A percentile compares a stretch with the other conserved stretches of the same genome.
phyloP scores from a whole-genome alignment of 64 coral and sea anemone genomes.

The Catalaphyllia jardinei region DNA sequence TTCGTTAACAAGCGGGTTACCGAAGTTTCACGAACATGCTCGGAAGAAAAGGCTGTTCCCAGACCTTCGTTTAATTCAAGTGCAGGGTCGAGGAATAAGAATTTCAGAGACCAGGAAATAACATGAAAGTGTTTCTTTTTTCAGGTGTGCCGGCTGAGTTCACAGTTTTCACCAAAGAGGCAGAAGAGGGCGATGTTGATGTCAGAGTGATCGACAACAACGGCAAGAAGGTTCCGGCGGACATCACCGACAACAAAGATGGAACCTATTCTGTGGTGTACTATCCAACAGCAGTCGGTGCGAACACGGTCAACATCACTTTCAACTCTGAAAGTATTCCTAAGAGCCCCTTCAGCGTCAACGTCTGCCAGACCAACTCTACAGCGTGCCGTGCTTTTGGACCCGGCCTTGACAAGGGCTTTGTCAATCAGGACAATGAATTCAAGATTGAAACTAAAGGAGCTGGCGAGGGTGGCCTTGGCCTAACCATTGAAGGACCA shows the following conservation, averaged over 20 bases:
- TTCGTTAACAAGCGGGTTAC: neutral
- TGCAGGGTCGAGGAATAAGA: neutral
- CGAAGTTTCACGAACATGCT: neutral
- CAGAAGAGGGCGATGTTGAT: constrained; percentile 85
- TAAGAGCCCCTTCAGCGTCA: constrained; percentile 91
- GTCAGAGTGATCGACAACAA: constrained; percentile 76
- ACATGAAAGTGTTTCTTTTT: neutral
- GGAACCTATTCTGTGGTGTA: constrained; percentile 77
- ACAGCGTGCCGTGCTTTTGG: constrained; percentile 86
- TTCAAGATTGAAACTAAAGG: constrained; percentile 99
- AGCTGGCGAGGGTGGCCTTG: constrained; percentile 94
- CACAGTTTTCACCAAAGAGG: constrained; percentile 87
- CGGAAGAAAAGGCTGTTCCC: neutral
- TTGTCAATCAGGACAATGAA: constrained; percentile 76
- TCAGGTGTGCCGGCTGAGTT: constrained; percentile 91
- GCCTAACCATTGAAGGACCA: constrained; percentile 96
- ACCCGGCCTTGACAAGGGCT: constrained; percentile 92
- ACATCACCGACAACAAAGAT: constrained; percentile 84
- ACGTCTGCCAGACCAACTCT: constrained; percentile 83
- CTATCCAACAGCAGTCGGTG: constrained; percentile 77
- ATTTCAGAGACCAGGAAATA: neutral
- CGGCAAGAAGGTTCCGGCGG: constrained; percentile 78
- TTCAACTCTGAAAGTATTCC: constrained; percentile 88
- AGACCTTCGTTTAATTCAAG: neutral
- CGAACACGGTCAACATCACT: constrained; percentile 79